Conservation (phyloP, 2,797 vertebrate genomes). For the Phaenicophaeus curvirostris region DNA sequence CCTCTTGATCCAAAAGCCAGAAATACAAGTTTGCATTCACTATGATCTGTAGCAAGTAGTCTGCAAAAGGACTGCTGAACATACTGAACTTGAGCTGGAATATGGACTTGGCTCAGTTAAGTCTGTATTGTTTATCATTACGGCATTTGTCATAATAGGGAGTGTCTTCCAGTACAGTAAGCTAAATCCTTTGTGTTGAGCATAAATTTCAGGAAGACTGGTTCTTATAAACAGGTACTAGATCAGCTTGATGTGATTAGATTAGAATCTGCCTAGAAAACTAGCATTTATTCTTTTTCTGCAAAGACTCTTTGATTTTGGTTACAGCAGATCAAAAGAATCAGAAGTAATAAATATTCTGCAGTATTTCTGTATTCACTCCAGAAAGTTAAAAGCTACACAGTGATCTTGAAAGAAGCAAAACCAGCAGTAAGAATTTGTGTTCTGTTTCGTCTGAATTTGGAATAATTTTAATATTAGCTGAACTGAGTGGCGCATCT, state of each 20-base stretch:
- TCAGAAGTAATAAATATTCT: not conserved
- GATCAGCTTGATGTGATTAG: not conserved
- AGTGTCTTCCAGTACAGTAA: not conserved
- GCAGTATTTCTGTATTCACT: not conserved
- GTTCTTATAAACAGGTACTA: constrained; percentile 14
- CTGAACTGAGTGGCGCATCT: not conserved
- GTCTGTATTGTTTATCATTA: not conserved
- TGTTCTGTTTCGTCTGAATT: constrained; percentile 16
- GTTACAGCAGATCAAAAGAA: not conserved
- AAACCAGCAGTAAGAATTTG: not conserved
- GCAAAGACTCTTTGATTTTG: not conserved
- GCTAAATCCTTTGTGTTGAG: not conserved
- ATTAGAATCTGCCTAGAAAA: not conserved
- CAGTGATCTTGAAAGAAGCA: not conserved
- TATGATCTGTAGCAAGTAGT: not conserved
- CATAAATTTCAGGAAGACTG: not conserved
- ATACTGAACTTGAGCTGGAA: not conserved
- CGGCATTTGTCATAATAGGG: not conserved
- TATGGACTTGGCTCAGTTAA: not conserved
- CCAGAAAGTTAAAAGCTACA: not conserved
- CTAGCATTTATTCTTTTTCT: not conserved
- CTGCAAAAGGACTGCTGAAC: not conserved
- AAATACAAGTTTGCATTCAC: not conserved
- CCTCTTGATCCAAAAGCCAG: not conserved
- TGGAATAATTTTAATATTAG: not conserved